phyloP scores from a whole-genome alignment of 2,113 vertebrate species.

The Catagonus wagneri region DNA sequence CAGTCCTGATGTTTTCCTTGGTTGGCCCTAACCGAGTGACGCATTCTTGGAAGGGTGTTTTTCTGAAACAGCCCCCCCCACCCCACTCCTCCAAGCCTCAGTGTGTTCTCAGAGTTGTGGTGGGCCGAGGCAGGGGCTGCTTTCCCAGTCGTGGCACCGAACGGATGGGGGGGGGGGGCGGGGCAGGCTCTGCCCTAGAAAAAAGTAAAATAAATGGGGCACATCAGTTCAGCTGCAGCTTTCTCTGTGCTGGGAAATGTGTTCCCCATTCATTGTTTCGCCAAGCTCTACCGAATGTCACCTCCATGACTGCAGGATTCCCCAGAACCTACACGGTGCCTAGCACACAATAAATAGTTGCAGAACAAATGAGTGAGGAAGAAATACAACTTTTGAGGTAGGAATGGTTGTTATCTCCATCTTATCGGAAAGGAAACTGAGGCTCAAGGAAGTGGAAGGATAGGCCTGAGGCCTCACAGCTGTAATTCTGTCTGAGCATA shows the following conservation, averaged over 20 bases:
- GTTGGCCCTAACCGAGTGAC: constrained; percentile 9
- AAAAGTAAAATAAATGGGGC: background rate
- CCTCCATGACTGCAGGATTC: background rate
- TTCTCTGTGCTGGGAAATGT: background rate
- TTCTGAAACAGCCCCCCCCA: constrained; percentile 46
- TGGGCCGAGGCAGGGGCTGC: background rate
- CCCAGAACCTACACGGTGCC: background rate
- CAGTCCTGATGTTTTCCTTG: constrained; percentile 66
- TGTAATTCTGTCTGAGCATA: background rate
- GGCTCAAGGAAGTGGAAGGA: background rate
- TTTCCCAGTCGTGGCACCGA: background rate
- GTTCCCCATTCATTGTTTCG: background rate
- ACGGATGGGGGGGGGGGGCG: background rate
- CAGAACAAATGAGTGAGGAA: background rate
- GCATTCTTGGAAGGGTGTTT: constrained; percentile 67
- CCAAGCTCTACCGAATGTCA: background rate
- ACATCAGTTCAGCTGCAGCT: background rate
- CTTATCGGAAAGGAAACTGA: constrained; percentile 26
- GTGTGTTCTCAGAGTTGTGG: constrained; percentile 24
- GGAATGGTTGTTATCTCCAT: background rate
- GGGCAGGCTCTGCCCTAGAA: background rate
- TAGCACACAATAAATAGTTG: background rate
- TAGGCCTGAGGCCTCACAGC: background rate
- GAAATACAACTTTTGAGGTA: background rate
- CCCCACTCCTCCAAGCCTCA: background rate